Conservation (phyloP, 2,888 invertebrate genomes). For the Allacma fusca region DNA sequence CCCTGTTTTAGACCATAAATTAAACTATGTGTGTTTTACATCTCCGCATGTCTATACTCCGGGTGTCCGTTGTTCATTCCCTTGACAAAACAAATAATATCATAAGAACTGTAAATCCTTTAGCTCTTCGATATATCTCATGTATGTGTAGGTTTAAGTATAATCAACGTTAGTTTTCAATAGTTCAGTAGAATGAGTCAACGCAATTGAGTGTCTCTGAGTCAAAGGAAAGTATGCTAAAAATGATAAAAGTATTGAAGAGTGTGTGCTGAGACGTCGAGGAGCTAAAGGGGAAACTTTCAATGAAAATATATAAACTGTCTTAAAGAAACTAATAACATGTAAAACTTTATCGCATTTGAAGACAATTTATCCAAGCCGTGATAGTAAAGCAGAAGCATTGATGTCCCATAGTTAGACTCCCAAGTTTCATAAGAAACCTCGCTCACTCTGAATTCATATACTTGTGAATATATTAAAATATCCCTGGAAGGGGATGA, state of each 20-base stretch:
- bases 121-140: constrained; percentile 32
- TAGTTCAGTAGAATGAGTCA: neutral
- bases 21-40: neutral
- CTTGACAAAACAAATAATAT: neutral
- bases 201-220: constrained; percentile 21
- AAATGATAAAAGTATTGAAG: constrained; percentile 1
- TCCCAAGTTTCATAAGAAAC: constrained; percentile 4
- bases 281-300: constrained; percentile 30
- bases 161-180: constrained; percentile 12
- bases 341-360: constrained; percentile 11
- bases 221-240: constrained; percentile 1
- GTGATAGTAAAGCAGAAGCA: constrained; percentile 19
- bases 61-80: constrained; percentile 35
- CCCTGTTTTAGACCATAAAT: neutral
- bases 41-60: constrained; percentile 30
- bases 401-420: constrained; percentile 5
- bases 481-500: neutral
- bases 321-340: constrained; percentile 7
- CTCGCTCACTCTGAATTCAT: constrained; percentile 9
- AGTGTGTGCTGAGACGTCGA: constrained; percentile 18
- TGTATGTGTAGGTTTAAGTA: constrained; percentile 4
- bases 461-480: neutral
- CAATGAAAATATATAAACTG: constrained; percentile 8
- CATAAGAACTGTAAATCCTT: constrained; percentile 15
- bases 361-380: constrained; percentile 12